Percentiles rank a stretch among this genome's conserved stretches.
Evolutionary conservation across 2,113 vertebrate genomes (phyloP).

Genomic region (Cyprinodon brontotheroides): DNA sequence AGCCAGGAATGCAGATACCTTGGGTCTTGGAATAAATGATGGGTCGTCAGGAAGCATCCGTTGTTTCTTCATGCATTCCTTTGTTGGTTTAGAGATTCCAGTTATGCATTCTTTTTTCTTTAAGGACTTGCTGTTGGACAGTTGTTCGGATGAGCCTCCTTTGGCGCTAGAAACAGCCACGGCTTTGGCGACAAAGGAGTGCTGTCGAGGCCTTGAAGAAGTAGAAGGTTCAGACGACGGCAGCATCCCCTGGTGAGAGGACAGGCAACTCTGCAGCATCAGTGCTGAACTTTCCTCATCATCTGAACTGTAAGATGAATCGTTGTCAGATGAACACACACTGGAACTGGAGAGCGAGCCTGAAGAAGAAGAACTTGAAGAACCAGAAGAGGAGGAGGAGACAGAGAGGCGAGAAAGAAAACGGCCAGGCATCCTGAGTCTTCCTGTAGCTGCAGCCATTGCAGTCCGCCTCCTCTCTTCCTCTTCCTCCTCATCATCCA

Average conservation of each 20-base stretch:
- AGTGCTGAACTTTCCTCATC: constrained; percentile 90
- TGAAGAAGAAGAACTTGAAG: constrained; percentile 92
- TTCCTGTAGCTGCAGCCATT: constrained; percentile 72
- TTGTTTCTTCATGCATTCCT: constrained; percentile 90
- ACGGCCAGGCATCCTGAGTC: constrained; percentile 83
- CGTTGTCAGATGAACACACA: constrained; percentile 94
- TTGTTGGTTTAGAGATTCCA: constrained; percentile 81
- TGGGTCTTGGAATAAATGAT: constrained; percentile 82
- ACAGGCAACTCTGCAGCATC: constrained; percentile 92
- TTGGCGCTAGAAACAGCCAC: constrained; percentile 80
- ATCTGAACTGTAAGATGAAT: constrained; percentile 94
- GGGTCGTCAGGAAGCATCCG: constrained; percentile 87
- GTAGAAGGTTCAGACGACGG: constrained; percentile 84
- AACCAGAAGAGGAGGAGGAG: constrained; percentile 95
- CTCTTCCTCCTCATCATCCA: constrained; percentile 84
- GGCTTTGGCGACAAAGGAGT: constrained; percentile 90
- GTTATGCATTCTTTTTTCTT: constrained; percentile 87
- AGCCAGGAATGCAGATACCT: constrained; percentile 89
- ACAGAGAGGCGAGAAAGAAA: constrained; percentile 91
- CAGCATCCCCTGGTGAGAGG: constrained; percentile 87
- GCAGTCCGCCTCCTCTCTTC: constrained; percentile 66
- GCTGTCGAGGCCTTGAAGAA: constrained; percentile 76
- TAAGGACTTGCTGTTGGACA: constrained; percentile 70
- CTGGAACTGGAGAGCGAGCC: constrained; percentile 94
- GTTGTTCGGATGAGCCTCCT: constrained; percentile 67